Base-by-base conservation (phyloP, 2,888 invertebrate species). In the Scaptomyza caliginosa region DNA sequence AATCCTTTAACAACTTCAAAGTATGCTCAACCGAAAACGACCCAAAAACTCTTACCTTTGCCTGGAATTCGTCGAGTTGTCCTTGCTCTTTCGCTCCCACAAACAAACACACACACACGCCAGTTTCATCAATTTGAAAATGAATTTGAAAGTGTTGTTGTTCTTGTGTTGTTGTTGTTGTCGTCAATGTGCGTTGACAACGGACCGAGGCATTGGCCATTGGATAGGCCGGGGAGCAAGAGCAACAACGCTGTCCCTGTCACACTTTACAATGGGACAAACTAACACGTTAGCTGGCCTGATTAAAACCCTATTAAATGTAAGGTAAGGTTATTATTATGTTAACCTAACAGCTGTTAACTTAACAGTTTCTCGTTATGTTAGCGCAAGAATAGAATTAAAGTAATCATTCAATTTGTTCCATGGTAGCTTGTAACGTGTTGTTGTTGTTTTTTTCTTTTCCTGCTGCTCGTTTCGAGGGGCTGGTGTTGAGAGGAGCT, bases 51-150 rank as follows among this genome's bases (percentile, higher is more conserved):
- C 19, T 24, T 8, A 21, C 28, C 42, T n/a, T 26, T n/a, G 19
- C 16, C 46, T 32, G 21, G 32, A 62, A 55, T 48, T 56, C 43
- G 55, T 51, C 26, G 40, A 67, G 54, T 66, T 50, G 43, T 54
- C 23, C 40, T 54, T 50, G 43, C 59, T 28, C 40, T 54, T 50
- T 54, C 19, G 6, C 32, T 16, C 38, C 13, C 50, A 19, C 26
- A 19, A 17, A 43, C 28, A 57, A 24, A 34, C 45, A 42, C 30
- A 57, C 30, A 16, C 30, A 42, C 28, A 50, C 56, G 65, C 68
- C 65, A 69, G 69, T 82, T 85, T 85, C 84, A 85, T 82, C 86
- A 82, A 82, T 82, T 85, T 77, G 80, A 79, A 81, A 81, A 81
- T 85, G 86, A 81, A 85, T 81, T 81, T 85, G 83, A 85, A 85